A percentile compares a stretch with the other conserved stretches of the same genome.
These are phyloP conservation scores for Troglohyphantes excavatus DNA, from an alignment of 2,888 invertebrate genomes.

Conservation along the genomic window DNA sequence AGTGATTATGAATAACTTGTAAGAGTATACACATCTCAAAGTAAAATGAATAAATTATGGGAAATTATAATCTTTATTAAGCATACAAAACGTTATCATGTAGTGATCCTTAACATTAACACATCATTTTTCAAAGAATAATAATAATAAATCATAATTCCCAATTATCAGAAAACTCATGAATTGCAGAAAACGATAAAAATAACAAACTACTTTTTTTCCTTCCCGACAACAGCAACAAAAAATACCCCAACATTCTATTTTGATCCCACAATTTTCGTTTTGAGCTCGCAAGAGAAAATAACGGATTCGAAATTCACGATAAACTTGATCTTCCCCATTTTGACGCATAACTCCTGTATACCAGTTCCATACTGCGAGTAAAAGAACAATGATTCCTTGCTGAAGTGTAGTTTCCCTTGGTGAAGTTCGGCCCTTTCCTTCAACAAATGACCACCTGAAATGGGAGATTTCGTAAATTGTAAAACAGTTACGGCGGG, in stretches of 20 bases:
- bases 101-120: too few species aligned
- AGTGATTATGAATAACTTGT: too few species aligned
- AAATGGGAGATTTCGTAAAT: conserved; percentile 57
- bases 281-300: conserved; percentile 11
- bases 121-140: too few species aligned
- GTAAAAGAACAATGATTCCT: conserved; percentile 36
- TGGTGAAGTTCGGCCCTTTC: background rate
- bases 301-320: conserved; percentile 25
- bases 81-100: too few species aligned
- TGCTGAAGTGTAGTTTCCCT: conserved; percentile 8
- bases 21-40: too few species aligned
- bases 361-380: conserved; percentile 13
- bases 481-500: conserved; percentile 55
- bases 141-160: too few species aligned
- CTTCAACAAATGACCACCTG: conserved; percentile 51
- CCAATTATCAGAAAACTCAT: too few species aligned
- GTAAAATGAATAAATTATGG: too few species aligned
- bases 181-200: background rate
- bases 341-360: background rate
- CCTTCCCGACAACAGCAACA: background rate
- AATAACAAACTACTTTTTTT: background rate
- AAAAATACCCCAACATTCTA: background rate
- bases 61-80: too few species aligned
- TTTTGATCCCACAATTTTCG: conserved; percentile 5
- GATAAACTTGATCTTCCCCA: conserved; percentile 30